Base-by-base conservation (phyloP, 2,113 vertebrate species). In the Trichomycterus rosablanca region DNA sequence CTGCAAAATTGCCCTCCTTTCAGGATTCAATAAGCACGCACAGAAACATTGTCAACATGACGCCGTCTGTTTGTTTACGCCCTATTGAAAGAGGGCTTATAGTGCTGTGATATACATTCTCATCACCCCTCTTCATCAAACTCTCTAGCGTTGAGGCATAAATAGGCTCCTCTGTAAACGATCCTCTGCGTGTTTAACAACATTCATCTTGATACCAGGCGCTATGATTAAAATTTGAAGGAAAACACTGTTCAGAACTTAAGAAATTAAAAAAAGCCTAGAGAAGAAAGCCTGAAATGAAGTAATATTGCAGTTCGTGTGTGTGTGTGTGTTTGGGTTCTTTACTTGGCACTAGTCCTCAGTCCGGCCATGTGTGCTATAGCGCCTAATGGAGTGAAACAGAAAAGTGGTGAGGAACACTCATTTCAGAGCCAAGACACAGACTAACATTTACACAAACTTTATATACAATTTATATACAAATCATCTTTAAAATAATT, bases 181-280 rank as follows among this genome's bases (percentile, higher is more conserved):
- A 83, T 84, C 59, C 66, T 59, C 32, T 71, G 78, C 63, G 77
- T 72, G 73, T 79, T 77, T 61, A 43, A 69, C 63, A 67, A 73
- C 81, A 83, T 85, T 83, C 78, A 68, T 87, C 85, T 86, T 78
- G 79, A 86, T 84, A 84, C 76, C 76, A 79, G 79, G 78, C 56
- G 73, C 76, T 78, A 76, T 81, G 82, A 83, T 86, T 78, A 83
- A 85, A 82, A 82, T 82, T 79, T 71, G 71, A 72, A 40, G 53
- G 80, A 78, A 80, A 76, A 44, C 64, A 49, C 46, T 56, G 67
- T 74, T 84, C 80, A 82, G 73, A 82, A 84, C 78, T 87, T 85
- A n/a, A 23, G 26, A 52, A 28, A 35, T n/a, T n/a, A n/a, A 16
- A 15, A 7, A 10, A 58, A 32, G 71, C 72, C 63, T 70, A 78